Evolutionary conservation across 2,888 invertebrate species (phyloP).

Genomic region (Dendrolimus houi): DNA sequence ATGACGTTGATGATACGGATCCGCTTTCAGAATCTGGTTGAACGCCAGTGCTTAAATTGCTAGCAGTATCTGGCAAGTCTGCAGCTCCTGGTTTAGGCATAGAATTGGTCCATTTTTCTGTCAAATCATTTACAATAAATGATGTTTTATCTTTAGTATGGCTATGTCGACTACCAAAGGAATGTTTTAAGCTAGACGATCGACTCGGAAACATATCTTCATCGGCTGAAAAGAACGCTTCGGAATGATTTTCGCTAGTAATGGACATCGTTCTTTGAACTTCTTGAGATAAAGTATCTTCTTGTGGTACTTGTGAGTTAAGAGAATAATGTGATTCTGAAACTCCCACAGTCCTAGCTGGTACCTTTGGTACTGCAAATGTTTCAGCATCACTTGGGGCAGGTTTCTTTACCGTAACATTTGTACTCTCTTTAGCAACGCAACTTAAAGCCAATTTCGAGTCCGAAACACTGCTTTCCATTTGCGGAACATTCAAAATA

Average conservation of each 20-base stretch:
- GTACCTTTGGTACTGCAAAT: constrained; percentile 55
- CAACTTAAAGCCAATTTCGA: constrained; percentile 89
- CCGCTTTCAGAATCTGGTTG: constrained; percentile 85
- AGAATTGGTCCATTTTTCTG: constrained; percentile 58
- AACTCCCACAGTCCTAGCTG: constrained; percentile 69
- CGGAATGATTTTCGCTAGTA: constrained; percentile 93
- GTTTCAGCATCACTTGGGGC: constrained; percentile 35
- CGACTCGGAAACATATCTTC: constrained; percentile 87
- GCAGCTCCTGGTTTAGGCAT: constrained; percentile 46
- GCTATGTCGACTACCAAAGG: constrained; percentile 69
- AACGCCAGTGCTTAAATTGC: constrained; percentile 55
- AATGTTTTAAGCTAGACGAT: constrained; percentile 81
- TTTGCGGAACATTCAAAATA: constrained; percentile 72
- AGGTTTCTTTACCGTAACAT: constrained; percentile 38
- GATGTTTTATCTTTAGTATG: constrained; percentile 72
- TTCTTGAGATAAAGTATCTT: constrained; percentile 77
- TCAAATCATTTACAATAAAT: constrained; percentile 65
- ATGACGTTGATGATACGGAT: constrained; percentile 89
- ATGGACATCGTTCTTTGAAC: constrained; percentile 90
- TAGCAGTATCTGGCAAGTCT: constrained; percentile 56
- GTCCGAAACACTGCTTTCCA: constrained; percentile 90
- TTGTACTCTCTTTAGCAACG: constrained; percentile 73
- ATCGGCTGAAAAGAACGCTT: constrained; percentile 95
- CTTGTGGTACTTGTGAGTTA: constrained; percentile 73
- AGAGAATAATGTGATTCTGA: constrained; percentile 83